Conservation (phyloP, 2,888 invertebrate species). For the Tetheella fluctuosa region DNA sequence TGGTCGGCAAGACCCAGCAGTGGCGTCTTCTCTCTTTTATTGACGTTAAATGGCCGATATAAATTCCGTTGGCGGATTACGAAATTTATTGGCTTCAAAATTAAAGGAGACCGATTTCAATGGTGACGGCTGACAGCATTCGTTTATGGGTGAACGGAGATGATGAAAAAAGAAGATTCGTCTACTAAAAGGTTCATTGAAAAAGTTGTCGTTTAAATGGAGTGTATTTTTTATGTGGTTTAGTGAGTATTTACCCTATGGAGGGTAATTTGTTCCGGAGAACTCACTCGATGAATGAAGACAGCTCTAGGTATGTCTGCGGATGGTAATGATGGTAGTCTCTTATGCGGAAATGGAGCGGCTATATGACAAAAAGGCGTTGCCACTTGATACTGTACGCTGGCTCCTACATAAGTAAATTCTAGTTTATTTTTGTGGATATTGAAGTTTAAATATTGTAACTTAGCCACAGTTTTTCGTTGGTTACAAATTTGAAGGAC, state of each 20-base stretch:
- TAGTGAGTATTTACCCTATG: not conserved
- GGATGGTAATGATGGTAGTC: not conserved
- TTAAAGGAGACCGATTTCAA: conserved; percentile 83
- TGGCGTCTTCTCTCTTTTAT: conserved; percentile 62
- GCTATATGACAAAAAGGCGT: no score
- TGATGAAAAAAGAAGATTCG: conserved; percentile 54
- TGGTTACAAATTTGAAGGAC: no score
- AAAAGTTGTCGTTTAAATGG: conserved; percentile 65
- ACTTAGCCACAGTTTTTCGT: no score
- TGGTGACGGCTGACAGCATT: conserved; percentile 74
- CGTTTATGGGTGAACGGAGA: conserved; percentile 67
- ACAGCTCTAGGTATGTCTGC: not conserved
- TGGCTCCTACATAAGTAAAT: no score
- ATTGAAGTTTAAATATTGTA: no score
- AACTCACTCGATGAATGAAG: not conserved
- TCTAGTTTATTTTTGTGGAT: no score
- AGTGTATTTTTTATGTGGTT: conserved; percentile 38
- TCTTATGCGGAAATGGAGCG: not conserved
- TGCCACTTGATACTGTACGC: no score
- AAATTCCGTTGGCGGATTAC: conserved; percentile 82
- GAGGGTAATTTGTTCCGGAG: not conserved
- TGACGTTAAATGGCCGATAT: conserved; percentile 82
- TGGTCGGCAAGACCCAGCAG: conserved; percentile 56
- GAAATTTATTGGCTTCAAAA: conserved; percentile 82
- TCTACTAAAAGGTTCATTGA: conserved; percentile 58